phyloP scores from a whole-genome alignment of 2,797 vertebrate species.

The Antennarius maculatus region DNA sequence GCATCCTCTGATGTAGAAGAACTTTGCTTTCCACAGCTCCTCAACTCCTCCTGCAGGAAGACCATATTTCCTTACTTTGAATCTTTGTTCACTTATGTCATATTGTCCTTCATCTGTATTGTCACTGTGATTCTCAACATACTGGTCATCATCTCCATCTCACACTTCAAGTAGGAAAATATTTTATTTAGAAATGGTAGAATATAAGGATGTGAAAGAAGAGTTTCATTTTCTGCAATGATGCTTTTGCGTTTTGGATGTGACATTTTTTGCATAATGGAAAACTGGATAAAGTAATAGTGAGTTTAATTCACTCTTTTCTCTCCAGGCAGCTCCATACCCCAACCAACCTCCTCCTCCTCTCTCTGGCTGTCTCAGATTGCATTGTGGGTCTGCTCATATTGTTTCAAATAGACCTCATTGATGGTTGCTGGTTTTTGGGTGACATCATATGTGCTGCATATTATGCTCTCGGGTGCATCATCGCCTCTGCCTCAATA shows the following conservation, averaged over 20 bases:
- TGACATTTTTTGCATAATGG: not conserved
- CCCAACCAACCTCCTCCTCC: not conserved
- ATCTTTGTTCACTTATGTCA: not conserved
- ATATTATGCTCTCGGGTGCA: not conserved
- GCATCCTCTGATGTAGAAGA: conserved; percentile 1
- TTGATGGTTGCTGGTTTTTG: not conserved
- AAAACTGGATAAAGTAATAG: not conserved
- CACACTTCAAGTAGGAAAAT: conserved; percentile 60
- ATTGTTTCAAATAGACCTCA: not conserved
- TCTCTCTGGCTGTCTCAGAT: not conserved
- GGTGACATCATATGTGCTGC: not conserved
- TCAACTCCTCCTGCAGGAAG: conserved; percentile 50
- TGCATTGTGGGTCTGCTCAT: not conserved
- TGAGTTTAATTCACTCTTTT: not conserved
- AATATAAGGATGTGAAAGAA: not conserved
- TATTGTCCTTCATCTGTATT: conserved; percentile 44
- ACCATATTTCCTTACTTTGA: not conserved
- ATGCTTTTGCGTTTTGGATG: conserved; percentile 13
- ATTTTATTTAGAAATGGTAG: not conserved
- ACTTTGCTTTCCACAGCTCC: conserved; percentile 42
- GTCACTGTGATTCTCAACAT: conserved; percentile 76
- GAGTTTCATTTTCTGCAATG: not conserved
- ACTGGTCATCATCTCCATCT: conserved; percentile 77
- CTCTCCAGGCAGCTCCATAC: not conserved
- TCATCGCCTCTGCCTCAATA: not conserved